Evolutionary conservation across 1,140 invertebrate genomes (phyloP).

Genomic region (Musca vetustissima): DNA sequence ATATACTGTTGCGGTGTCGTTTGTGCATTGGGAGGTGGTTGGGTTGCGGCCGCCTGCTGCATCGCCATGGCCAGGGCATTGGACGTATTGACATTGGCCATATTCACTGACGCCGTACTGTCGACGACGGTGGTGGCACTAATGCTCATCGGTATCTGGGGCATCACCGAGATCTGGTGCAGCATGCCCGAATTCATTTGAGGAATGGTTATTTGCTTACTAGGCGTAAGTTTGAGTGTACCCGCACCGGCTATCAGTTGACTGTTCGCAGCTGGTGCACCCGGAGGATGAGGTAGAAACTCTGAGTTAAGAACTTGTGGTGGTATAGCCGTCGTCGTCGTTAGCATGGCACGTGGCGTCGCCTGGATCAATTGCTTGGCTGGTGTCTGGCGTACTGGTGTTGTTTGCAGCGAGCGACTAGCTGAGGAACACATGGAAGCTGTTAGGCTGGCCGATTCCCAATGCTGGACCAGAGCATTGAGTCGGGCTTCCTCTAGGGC

Average conservation of each 20-base stretch:
- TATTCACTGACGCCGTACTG: conserved; percentile 3
- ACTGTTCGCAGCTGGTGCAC: conserved; percentile 4
- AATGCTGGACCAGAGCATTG: conserved; percentile 62
- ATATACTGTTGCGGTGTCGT: conserved; percentile 38
- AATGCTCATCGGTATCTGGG: conserved; percentile 27
- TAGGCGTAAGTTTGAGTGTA: conserved; percentile 18
- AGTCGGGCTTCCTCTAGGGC: conserved; percentile 62
- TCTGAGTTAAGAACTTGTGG: conserved; percentile 36
- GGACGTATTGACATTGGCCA: conserved; percentile 39
- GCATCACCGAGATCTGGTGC: conserved; percentile 27
- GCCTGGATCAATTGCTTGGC: conserved; percentile 33
- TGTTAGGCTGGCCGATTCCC: conserved; percentile 64
- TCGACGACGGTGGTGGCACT: conserved; percentile 2
- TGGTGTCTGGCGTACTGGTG: conserved; percentile 49
- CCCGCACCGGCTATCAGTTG: conserved; percentile 17
- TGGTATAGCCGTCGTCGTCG: conserved; percentile 20
- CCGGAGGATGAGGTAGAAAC: conserved; percentile 48
- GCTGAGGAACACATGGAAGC: conserved; percentile 56
- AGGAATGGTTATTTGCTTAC: conserved; percentile 38
- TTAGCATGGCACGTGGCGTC: conserved; percentile 25
- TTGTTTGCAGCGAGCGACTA: conserved; percentile 53
- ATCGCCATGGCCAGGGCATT: conserved; percentile 45
- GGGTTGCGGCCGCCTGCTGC: conserved; percentile 27
- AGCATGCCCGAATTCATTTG: conserved; percentile 44
- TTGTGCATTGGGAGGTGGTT: conserved; percentile 34